phyloP scores from a whole-genome alignment of 1,140 invertebrate species.

The Dinoponera quadriceps region DNA sequence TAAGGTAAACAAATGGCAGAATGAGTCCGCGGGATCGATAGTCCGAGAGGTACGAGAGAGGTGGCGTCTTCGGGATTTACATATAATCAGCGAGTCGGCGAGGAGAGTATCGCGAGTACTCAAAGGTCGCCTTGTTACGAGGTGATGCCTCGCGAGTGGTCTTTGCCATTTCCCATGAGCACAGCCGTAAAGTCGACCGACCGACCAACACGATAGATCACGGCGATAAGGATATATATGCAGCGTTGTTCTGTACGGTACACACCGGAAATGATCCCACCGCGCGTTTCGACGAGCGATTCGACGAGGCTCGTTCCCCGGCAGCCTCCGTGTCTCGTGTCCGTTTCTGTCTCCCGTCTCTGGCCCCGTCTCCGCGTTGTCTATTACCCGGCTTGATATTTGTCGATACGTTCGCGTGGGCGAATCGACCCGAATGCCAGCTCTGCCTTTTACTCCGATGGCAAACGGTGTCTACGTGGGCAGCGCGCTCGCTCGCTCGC shows the following conservation, averaged over 20 bases:
- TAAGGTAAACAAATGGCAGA: slow-evolving; percentile 44
- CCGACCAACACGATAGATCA: slow-evolving; percentile 71
- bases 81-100: slow-evolving; percentile 67
- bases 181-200: slow-evolving; percentile 68
- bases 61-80: slow-evolving; percentile 64
- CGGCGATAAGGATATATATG: slow-evolving; percentile 74
- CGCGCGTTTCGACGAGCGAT: slow-evolving; percentile 51
- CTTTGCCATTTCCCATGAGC: slow-evolving; percentile 75
- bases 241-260: slow-evolving; percentile 65
- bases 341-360: not conserved
- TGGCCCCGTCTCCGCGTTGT: slow-evolving; percentile 3
- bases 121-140: slow-evolving; percentile 75
- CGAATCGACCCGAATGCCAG: slow-evolving; percentile 65
- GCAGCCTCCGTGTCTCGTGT: slow-evolving; percentile 5
- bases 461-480: slow-evolving; percentile 60
- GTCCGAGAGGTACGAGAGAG: slow-evolving; percentile 20
- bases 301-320: slow-evolving; percentile 41
- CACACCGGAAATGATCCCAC: slow-evolving; percentile 69
- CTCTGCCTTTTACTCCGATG: slow-evolving; percentile 56
- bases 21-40: slow-evolving; percentile 24
- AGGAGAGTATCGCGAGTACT: slow-evolving; percentile 59
- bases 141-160: slow-evolving; percentile 74
- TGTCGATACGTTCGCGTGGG: slow-evolving; percentile 66
- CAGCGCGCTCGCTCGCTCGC: not conserved
- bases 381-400: slow-evolving; percentile 26